Base-by-base conservation (phyloP, 2,113 vertebrate species). In the Hiodon alosoides region DNA sequence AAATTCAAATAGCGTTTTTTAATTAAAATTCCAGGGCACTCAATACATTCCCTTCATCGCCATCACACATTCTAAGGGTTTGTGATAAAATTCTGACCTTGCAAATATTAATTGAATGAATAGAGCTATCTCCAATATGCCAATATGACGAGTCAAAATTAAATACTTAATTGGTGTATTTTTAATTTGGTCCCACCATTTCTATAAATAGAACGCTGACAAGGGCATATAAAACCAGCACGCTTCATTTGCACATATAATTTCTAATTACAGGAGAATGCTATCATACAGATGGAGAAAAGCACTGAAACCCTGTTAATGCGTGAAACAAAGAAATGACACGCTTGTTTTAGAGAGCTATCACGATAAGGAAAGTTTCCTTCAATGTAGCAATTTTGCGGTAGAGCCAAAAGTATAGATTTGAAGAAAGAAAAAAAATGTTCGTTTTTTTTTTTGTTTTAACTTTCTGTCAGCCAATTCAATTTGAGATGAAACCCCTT, bases 311-410 rank as follows among this genome's bases (percentile, higher is more conserved):
- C 60, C 47, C 46, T 14, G 31, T 71, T 76, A 76, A 66, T 46
- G 52, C 52, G 31, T 17, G 47, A 52, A 50, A 70, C 55, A 66
- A 69, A 50, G 53, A 4, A 67, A 67, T 65, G 59, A 64, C 61
- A 68, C 69, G 64, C 71, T 64, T 76, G 57, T 68, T 75, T 69
- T 62, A 59, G 8, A 16, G 53, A 71, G 74, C 54, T 62, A 78
- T 71, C 31, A 61, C 65, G 75, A 77, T 76, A 74, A 76, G 65
- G 61, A 52, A 10, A 66, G 53, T 73, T 75, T 67, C 47, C 51
- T 60, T 58, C 76, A 16, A 70, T 75, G 77, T 66, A 69, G 52
- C 57, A 68, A 52, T 68, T 74, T 61, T 76, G 53, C 67, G 31
- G 9, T 69, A 77, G 64, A 65, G 72, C 60, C 54, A 78, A 8